Percentiles rank a stretch among this genome's conserved stretches.
Evolutionary conservation across 2,888 invertebrate genomes (phyloP).

Genomic region (Spisula solida): DNA sequence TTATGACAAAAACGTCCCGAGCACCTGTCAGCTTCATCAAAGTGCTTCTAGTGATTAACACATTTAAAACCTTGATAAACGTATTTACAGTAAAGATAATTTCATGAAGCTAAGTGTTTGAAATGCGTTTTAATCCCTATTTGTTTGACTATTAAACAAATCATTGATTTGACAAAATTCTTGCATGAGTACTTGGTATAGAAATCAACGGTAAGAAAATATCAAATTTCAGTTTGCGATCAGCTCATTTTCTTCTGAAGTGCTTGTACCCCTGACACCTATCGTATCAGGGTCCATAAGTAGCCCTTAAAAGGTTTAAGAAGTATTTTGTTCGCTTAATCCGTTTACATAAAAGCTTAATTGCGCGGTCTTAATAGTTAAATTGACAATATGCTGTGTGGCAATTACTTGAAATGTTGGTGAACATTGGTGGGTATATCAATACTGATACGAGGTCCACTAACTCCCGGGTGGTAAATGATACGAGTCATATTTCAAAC

Average conservation of each 20-base stretch:
- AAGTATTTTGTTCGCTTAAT: constrained; percentile 74
- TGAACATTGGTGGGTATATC: constrained; percentile 44
- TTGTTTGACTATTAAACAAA: constrained; percentile 68
- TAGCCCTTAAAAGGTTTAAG: constrained; percentile 63
- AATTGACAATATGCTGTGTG: constrained; percentile 58
- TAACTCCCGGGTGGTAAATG: constrained; percentile 15
- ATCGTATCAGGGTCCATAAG: constrained; percentile 49
- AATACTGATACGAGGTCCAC: constrained; percentile 54
- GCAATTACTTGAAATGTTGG: constrained; percentile 34
- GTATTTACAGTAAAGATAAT: constrained; percentile 60
- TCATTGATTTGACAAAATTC: constrained; percentile 49
- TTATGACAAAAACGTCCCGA: constrained; percentile 2
- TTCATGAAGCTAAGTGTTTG: constrained; percentile 63
- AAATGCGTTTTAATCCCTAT: constrained; percentile 62
- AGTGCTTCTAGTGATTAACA: constrained; percentile 65
- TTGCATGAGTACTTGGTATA: constrained; percentile 43
- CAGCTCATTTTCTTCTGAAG: constrained; percentile 41
- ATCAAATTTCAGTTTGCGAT: constrained; percentile 37
- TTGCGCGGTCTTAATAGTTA: constrained; percentile 54
- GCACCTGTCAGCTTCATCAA: constrained; percentile 52
- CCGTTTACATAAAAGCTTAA: constrained; percentile 74
- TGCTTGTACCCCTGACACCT: constrained; percentile 53
- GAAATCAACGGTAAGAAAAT: constrained; percentile 23
- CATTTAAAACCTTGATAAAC: constrained; percentile 56
- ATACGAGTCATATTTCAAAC: not conserved